Evolutionary conservation across 2,797 vertebrate species (phyloP).

Genomic region (Propithecus deckenii): DNA sequence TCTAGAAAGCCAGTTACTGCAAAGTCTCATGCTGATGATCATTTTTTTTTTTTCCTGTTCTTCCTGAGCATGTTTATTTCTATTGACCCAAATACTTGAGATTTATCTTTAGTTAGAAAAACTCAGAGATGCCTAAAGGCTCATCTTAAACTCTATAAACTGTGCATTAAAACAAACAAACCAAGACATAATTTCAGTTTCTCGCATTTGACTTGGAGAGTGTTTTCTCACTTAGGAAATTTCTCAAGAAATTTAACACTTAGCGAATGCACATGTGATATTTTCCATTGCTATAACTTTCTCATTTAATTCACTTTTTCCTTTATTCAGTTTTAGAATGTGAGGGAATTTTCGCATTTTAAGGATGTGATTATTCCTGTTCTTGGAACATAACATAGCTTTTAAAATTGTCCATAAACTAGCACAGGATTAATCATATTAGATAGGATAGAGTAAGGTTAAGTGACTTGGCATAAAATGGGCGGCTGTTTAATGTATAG

Average conservation of each 20-base stretch:
- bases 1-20: conserved; percentile 54
- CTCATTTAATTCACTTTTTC: conserved; percentile 7
- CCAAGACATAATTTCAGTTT: conserved; percentile 5
- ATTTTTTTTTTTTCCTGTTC: neutral
- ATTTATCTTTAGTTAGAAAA: conserved; percentile 63
- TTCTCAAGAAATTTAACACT: conserved; percentile 6
- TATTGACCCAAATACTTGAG: conserved; percentile 61
- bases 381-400: neutral
- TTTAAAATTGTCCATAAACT: neutral
- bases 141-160: conserved; percentile 39
- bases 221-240: conserved; percentile 29
- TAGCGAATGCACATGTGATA: neutral
- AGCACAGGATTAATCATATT: neutral
- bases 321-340: conserved; percentile 31
- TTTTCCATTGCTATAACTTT: conserved; percentile 15
- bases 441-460: neutral
- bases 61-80: conserved; percentile 60
- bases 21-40: neutral
- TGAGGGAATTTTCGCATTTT: conserved; percentile 29
- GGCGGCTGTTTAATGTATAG: neutral
- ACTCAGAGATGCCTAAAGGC: conserved; percentile 33
- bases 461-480: neutral
- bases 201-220: neutral
- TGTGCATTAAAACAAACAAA: neutral
- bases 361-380: conserved; percentile 11